Evolutionary conservation across 2,113 vertebrate genomes (phyloP), one percentile per base, ranked within the genome.

Genomic region (Prochilodus magdalenae): DNA sequence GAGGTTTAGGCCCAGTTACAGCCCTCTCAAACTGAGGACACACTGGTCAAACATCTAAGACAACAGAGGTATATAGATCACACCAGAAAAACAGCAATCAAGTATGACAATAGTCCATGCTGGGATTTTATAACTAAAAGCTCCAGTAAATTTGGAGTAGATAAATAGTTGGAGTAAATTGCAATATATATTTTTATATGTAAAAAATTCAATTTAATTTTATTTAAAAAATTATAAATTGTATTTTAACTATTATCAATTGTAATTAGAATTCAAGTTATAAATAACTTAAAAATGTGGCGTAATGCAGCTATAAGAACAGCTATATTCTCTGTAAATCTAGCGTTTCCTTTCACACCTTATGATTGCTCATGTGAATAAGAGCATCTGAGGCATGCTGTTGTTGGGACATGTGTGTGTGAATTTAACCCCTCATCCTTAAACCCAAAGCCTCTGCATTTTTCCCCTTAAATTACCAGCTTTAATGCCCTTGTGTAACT

Each of bases 371-470:
- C 30, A 60, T 40, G 11, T 18, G n/a, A 20, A 75, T 12, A 33
- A 20, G 4, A 49, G 40, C 26, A 7, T 47, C 14, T 60, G 14
- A 16, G 12, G 66, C 18, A 59, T 74, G 76, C n/a, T 30, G 79
- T 57, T 85, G 63, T 69, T 11, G 76, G 22, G n/a, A n/a, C 63
- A 10, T 26, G 47, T 71, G 29, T 62, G 74, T 73, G 53, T 47
- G 78, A 44, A 36, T 70, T 53, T 27, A 51, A 49, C 22, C 51
- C 44, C 16, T 44, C 14, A 47, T 16, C 24, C 49, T 36, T 36
- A 67, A 36, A 24, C 36, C 22, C 40, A 22, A 44, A 70, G 26
- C 1, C 6, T 14, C 18, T 30, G 7, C 5, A 36, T 10, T 44
- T 44, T 44, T 44, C 11, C 1, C 11, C 4, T 44, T 44, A 8